These are phyloP conservation scores for Halesus radiatus DNA, from an alignment of 1,140 invertebrate genomes.

Conservation along the genomic window DNA sequence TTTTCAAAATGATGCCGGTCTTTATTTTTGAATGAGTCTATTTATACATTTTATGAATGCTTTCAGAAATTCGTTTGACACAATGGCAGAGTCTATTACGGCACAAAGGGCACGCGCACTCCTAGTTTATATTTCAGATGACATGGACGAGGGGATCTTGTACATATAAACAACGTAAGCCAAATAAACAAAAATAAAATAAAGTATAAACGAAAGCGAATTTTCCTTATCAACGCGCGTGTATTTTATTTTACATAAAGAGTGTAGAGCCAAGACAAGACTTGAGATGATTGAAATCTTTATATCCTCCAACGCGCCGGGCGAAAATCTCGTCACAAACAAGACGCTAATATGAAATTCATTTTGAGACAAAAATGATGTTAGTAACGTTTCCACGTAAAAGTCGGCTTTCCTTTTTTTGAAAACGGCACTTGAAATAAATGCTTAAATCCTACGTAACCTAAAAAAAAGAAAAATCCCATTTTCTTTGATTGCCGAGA, in stretches of 20 bases:
- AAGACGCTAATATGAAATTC: background rate
- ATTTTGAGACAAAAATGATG: background rate
- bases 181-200: too few relatives aligned
- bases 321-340: background rate
- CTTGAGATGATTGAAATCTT: too few relatives aligned
- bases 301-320: background rate
- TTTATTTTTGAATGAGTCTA: conserved; percentile 29
- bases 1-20: conserved; percentile 27
- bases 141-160: too few relatives aligned
- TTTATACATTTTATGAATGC: conserved; percentile 1
- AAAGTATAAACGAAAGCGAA: too few relatives aligned
- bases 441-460: conserved; percentile 5
- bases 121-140: too few relatives aligned
- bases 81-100: conserved; percentile 1
- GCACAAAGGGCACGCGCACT: background rate
- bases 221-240: too few relatives aligned
- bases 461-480: conserved; percentile 24
- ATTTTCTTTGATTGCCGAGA: conserved; percentile 37
- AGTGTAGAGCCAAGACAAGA: too few relatives aligned
- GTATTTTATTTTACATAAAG: too few relatives aligned
- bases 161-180: background rate
- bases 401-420: background rate
- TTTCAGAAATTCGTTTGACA: conserved; percentile 5
- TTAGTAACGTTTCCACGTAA: background rate
- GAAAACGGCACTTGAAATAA: conserved; percentile 18